Base-by-base conservation (phyloP, 2,113 vertebrate species). In the Rallus limicola region DNA sequence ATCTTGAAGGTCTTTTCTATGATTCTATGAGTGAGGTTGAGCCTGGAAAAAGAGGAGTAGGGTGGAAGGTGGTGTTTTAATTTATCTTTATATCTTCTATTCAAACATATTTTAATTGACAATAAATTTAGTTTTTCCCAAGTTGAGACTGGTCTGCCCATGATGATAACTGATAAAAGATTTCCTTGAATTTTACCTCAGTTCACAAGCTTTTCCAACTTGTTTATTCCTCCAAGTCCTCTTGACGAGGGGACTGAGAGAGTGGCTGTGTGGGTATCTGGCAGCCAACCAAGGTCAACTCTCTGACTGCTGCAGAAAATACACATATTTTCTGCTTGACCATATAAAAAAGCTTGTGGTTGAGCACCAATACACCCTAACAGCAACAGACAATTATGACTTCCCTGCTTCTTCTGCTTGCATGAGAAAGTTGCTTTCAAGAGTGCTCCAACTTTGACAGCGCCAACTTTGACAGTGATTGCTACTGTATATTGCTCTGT, bases 241-340 rank as follows among this genome's bases (percentile, higher is more conserved):
- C 9, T 42, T 31, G 25, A 34, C 0, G 3, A 34, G n/a, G 6
- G 11, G 64, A 29, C 11, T 40, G 50, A 19, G 65, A 10, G 72
- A 34, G 40, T 2, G 1, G 20, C 29, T 56, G 58, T 25, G 34
- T 70, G 62, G n/a, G 36, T 34, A 16, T 8, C 34, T 15, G 50
- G 13, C 65, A 44, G 46, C 29, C 65, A 72, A 28, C 38, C 44
- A 29, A 53, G 36, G 18, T n/a, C 67, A 59, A 9, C 23, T 24
- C 46, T 20, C n/a, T 6, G 9, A 19, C 20, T 8, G 10, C 6
- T 9, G n/a, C 23, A 24, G 58, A 44, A 82, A 60, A 48, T 42
- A 17, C 29, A 17, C n/a, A 10, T 7, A 33, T 36, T 59, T 70
- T 1, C 0, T n/a, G 24, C 16, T 10, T n/a, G 18, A 7, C 48